phyloP scores from a whole-genome alignment of 2,888 invertebrate genomes.

The Neria commutata region DNA sequence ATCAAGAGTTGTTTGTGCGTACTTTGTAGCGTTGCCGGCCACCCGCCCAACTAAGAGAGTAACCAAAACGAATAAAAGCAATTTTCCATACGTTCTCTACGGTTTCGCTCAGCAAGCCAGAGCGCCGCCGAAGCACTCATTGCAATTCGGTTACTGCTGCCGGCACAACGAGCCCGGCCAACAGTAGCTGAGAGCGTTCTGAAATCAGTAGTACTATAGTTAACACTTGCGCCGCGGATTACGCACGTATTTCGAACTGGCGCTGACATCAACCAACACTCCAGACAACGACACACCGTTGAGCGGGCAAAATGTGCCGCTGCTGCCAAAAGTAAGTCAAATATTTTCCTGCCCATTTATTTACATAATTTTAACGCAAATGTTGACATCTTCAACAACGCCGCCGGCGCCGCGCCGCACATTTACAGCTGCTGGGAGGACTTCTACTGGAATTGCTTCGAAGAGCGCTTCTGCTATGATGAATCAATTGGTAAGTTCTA shows the following conservation, averaged over 20 bases:
- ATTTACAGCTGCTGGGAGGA: constrained; percentile 73
- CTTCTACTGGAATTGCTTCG: constrained; percentile 76
- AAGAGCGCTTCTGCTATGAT: constrained; percentile 76
- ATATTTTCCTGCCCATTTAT: constrained; percentile 14
- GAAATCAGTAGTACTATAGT: neutral
- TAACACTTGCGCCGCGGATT: neutral
- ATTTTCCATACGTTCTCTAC: too few relatives aligned
- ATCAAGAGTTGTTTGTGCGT: too few relatives aligned
- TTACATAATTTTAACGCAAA: neutral
- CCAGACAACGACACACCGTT: neutral
- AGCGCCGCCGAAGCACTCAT: too few relatives aligned
- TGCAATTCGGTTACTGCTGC: too few relatives aligned
- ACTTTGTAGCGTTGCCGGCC: too few relatives aligned
- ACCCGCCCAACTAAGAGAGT: too few relatives aligned
- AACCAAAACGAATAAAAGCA: too few relatives aligned
- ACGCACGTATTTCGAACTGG: neutral
- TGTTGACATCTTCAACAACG: neutral
- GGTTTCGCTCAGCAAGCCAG: too few relatives aligned
- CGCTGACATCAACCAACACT: neutral
- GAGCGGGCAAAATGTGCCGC: constrained; percentile 54
- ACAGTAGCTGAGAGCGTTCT: neutral
- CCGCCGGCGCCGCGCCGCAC: too few relatives aligned
- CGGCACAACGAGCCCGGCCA: neutral
- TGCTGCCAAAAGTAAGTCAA: constrained; percentile 59
- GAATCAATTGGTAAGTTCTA: constrained; percentile 68